Evolutionary conservation across 2,888 invertebrate species (phyloP).

Genomic region (Nebria brevicollis): DNA sequence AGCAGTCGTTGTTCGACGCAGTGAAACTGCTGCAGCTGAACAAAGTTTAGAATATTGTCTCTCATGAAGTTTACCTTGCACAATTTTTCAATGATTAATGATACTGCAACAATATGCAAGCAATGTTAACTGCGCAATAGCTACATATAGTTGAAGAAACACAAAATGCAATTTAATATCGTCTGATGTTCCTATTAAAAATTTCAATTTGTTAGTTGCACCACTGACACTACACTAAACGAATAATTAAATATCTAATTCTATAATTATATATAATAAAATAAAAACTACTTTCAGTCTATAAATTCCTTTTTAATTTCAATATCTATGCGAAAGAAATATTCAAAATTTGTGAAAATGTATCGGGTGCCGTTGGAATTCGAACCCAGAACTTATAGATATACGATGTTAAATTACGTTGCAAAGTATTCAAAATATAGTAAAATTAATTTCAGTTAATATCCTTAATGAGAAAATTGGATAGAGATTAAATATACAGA

Average conservation of each 20-base stretch:
- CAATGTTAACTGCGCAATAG: not conserved
- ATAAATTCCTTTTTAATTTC: too few species aligned
- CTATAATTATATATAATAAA: not conserved
- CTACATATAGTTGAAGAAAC: not conserved
- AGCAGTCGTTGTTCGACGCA: not conserved
- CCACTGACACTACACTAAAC: not conserved
- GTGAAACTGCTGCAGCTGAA: not conserved
- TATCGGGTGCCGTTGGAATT: not conserved
- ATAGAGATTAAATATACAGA: not conserved
- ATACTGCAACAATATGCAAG: not conserved
- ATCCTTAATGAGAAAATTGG: too few species aligned
- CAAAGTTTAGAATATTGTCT: not conserved
- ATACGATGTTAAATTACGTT: not conserved
- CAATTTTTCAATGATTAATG: constrained; percentile 1
- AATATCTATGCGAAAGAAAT: too few species aligned
- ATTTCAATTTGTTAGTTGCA: not conserved
- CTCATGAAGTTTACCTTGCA: not conserved
- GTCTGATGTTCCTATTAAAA: not conserved
- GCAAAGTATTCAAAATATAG: not conserved
- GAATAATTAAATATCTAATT: not conserved
- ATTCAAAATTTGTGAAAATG: not conserved
- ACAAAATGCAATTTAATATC: not conserved
- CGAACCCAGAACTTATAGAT: not conserved
- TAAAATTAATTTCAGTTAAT: constrained; percentile 27
- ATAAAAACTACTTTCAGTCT: not conserved